A percentile compares a stretch with the other conserved stretches of the same genome.
Evolutionary conservation across 2,888 invertebrate species (phyloP).

Genomic region (Yponomeuta malinellus): DNA sequence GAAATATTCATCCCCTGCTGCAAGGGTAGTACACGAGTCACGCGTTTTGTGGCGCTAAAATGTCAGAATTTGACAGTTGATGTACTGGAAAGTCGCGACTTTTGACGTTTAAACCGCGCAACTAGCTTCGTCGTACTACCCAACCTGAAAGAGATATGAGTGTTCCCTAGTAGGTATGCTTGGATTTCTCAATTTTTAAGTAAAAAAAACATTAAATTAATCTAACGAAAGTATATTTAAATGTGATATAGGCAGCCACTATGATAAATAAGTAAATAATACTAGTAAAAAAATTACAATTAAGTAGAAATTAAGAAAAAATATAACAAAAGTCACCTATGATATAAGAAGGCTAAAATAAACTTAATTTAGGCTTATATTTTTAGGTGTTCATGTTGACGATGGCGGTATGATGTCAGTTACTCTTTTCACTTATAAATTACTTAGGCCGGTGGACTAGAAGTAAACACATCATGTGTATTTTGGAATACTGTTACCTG

Average conservation of each 20-base stretch:
- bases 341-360: constrained; percentile 24
- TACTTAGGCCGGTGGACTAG: constrained; percentile 46
- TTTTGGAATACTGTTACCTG: constrained; percentile 74
- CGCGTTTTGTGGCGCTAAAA: no score
- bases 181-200: constrained; percentile 4
- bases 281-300: constrained; percentile 9
- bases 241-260: constrained; percentile 14
- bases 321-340: background rate
- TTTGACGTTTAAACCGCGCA: no score
- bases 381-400: constrained; percentile 50
- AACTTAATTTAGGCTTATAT: constrained; percentile 59
- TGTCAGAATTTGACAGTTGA: no score
- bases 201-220: constrained; percentile 32
- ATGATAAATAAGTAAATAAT: constrained; percentile 5
- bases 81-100: no score
- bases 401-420: constrained; percentile 40
- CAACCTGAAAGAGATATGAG: no score
- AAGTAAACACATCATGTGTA: constrained; percentile 70
- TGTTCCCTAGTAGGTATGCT: no score
- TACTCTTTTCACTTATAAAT: constrained; percentile 66
- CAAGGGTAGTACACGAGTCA: no score
- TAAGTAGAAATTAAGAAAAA: background rate
- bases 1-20: no score
- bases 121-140: no score
- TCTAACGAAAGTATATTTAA: constrained; percentile 30